Evolutionary conservation across 2,797 vertebrate genomes (phyloP).

Genomic region (Lutjanus argentimaculatus): DNA sequence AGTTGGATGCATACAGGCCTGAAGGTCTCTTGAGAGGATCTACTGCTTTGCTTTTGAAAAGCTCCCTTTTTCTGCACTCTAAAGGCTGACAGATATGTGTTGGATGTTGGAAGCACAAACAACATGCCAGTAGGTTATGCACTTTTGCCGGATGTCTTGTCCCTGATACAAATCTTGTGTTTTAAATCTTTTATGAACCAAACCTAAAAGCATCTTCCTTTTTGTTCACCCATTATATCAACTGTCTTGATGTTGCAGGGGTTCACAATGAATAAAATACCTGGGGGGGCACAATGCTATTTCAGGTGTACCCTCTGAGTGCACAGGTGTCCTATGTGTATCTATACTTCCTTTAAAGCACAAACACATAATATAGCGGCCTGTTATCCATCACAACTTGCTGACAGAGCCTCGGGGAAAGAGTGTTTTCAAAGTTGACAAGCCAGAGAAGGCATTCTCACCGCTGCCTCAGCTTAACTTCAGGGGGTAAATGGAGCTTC

Average conservation of each 20-base stretch:
- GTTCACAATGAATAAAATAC: constrained; percentile 1
- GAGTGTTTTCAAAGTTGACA: constrained; percentile 60
- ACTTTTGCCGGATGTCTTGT: constrained; percentile 27
- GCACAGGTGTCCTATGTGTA: constrained; percentile 12
- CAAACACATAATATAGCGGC: constrained; percentile 34
- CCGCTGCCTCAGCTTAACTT: constrained; percentile 51
- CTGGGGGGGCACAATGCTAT: background rate
- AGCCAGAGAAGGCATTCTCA: constrained; percentile 44
- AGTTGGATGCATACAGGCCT: constrained; percentile 18
- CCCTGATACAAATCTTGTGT: constrained; percentile 28
- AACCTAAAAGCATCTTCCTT: constrained; percentile 35
- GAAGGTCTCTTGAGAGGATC: constrained; percentile 37
- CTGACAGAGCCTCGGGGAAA: constrained; percentile 55
- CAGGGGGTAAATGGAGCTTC: constrained; percentile 61
- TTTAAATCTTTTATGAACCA: constrained; percentile 54
- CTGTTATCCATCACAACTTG: constrained; percentile 56
- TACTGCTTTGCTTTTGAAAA: constrained; percentile 19
- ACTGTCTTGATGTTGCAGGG: background rate
- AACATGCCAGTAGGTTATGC: constrained; percentile 21
- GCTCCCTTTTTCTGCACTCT: constrained; percentile 12
- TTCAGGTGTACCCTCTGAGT: background rate
- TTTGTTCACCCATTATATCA: constrained; percentile 15
- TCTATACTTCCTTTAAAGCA: constrained; percentile 42
- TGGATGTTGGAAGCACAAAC: constrained; percentile 27
- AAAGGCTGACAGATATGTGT: constrained; percentile 42